Base-by-base conservation (phyloP, 2,888 invertebrate species). In the Lordiphosa fenestrarum region DNA sequence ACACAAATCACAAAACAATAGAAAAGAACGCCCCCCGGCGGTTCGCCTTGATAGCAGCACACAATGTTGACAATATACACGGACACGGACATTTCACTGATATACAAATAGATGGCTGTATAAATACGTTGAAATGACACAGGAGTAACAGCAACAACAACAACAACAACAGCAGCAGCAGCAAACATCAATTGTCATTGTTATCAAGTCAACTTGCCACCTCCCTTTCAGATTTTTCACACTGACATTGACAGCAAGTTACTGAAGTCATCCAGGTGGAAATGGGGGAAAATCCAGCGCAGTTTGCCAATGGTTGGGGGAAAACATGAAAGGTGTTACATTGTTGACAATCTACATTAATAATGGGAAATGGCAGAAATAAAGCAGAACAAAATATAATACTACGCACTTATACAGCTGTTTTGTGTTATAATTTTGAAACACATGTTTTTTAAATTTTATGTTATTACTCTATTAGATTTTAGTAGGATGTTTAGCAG, bases 271-370 rank as follows among this genome's bases (percentile, higher is more conserved):
- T 48, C 50, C 75, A 78, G 83, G 83, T 78, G 67, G 64, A 75
- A 75, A 66, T 68, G 57, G 65, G 57, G 25, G 71, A 78, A 63
- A 47, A 69, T 57, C 52, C 57, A 56, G 46, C 66, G 70, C 76
- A 65, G 65, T 82, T 78, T 77, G 75, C 69, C 78, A 78, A 82
- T 71, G 82, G 9, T 9, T 59, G 63, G 42, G 61, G 44, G 53
- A 53, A 53, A 37, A 64, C 71, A 74, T 66, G 73, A 60, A 55
- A 74, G 70, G 54, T 70, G 58, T 56, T 61, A 70, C 70, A 62
- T 55, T 68, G 74, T 77, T 81, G 77, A 66, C 61, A 63, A 53
- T 73, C 64, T 39, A 54, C 44, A 7, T 44, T 2, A 30, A 30
- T 9, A 3, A 30, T 30, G 30, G 30, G 30, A 25, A 6, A 6